These are phyloP conservation scores for Cyclophora punctaria DNA, from an alignment of 2,888 invertebrate genomes.

Conservation along the genomic window DNA sequence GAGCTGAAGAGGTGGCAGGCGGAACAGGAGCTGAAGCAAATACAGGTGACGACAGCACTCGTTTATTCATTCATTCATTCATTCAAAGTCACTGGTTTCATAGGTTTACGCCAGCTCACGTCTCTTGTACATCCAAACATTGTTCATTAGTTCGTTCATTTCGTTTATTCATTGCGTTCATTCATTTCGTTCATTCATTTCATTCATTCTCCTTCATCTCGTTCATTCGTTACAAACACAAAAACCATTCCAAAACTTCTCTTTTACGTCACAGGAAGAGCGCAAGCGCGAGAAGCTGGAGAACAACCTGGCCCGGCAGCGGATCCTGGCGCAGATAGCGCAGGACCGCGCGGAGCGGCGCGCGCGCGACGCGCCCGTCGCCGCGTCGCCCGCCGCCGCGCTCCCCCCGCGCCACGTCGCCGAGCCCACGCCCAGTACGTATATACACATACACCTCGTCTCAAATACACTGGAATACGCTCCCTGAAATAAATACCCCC, in stretches of 20 bases:
- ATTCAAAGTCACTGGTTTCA: too few species aligned
- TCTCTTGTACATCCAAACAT: neutral
- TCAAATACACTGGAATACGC: too few species aligned
- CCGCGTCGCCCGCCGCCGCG: slow-evolving; percentile 8
- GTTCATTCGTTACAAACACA: too few species aligned
- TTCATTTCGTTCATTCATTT: too few species aligned
- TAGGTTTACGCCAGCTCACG: too few species aligned
- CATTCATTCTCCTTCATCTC: too few species aligned
- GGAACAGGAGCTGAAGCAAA: slow-evolving; percentile 82
- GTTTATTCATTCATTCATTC: too few species aligned
- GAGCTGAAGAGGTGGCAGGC: slow-evolving; percentile 83
- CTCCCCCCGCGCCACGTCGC: slow-evolving; percentile 7
- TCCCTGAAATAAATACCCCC: too few species aligned
- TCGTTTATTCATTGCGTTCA: neutral
- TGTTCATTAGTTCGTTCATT: neutral
- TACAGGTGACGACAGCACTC: slow-evolving; percentile 50
- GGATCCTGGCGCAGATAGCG: slow-evolving; percentile 88
- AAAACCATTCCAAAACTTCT: too few species aligned
- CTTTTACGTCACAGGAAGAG: slow-evolving; percentile 68
- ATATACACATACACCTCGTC: neutral
- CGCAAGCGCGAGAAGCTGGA: slow-evolving; percentile 84
- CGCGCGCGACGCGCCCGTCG: slow-evolving; percentile 34
- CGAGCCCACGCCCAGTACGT: slow-evolving; percentile 23
- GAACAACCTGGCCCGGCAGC: slow-evolving; percentile 83
- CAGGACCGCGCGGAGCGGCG: slow-evolving; percentile 85